Evolutionary conservation across 2,797 vertebrate species (phyloP), one percentile per base, ranked within the genome.

Genomic region (Xerus rutilus): DNA sequence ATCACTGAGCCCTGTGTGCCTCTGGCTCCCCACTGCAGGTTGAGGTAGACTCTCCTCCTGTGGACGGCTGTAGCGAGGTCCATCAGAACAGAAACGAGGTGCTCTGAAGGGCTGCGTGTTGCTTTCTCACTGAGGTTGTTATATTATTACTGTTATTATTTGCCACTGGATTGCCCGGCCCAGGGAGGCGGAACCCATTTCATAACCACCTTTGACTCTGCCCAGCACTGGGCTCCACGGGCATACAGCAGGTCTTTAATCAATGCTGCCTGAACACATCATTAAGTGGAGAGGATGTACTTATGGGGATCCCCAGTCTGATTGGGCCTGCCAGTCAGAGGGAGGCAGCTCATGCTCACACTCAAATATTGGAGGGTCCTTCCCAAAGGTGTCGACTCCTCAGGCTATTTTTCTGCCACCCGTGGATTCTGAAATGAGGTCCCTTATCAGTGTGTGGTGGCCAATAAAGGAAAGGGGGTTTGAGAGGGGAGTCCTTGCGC

Each of bases 391-490:
- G 47, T 23, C 72, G 3, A 3, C 0, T 70, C 2, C 23, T 23
- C 18, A 30, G 52, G n/a, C 3, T 17, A 3, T 12, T 23, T 4
- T 7, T n/a, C 59, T 11, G 13, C 20, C 45, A 7, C 59, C 13
- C 35, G 77, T 28, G 0, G 6, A 13, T 13, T 52, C 45, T 65
- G 83, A 84, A 39, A 52, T 86, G 59, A 28, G 17, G 35, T 14
- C 8, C 10, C 11, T 0, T 1, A 0, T 18, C 3, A 4, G 25
- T 1, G 9, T 0, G 0, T 0, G 4, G 59, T 30, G 15, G 5
- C 59, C 21, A 47, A 21, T 32, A 57, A 54, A 35, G 54, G 25
- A 11, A 8, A 28, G 25, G 54, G 78, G 23, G 25, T 28, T 49
- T 79, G 35, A 21, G 6, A 21, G 8, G 45, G 76, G 57, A 4